These are phyloP conservation scores for Calameuta idolon DNA, from an alignment of 2,888 invertebrate genomes.

Conservation along the genomic window DNA sequence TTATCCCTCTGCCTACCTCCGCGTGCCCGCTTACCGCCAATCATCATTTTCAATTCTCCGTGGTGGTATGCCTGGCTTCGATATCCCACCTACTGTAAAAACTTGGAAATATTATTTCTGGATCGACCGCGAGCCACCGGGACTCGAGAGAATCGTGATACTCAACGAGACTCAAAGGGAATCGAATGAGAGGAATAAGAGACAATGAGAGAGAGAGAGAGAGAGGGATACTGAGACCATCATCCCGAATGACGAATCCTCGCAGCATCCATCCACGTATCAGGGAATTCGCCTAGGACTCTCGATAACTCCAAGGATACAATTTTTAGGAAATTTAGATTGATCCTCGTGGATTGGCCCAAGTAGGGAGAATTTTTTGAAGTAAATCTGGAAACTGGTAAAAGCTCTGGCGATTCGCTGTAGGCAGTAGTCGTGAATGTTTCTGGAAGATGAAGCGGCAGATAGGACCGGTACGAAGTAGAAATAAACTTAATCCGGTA, in stretches of 20 bases:
- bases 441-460: constrained; percentile 12
- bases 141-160: constrained; percentile 4
- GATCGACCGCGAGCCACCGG: background rate
- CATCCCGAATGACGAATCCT: background rate
- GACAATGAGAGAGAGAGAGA: constrained; percentile 19
- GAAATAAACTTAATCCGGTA: constrained; percentile 55
- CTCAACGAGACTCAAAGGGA: background rate
- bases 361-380: background rate
- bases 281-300: background rate
- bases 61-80: constrained; percentile 42
- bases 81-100: constrained; percentile 28
- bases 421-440: background rate
- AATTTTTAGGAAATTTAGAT: background rate
- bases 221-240: background rate
- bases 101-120: constrained; percentile 50
- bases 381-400: background rate
- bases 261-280: background rate
- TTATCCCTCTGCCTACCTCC: constrained; percentile 33
- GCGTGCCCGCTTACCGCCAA: constrained; percentile 53
- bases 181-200: constrained; percentile 21
- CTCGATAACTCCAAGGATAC: background rate
- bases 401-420: background rate
- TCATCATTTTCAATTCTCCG: constrained; percentile 63
- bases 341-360: background rate
- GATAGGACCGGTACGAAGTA: constrained; percentile 40